phyloP scores from a whole-genome alignment of 2,797 vertebrate species.

The Spinus pinus region DNA sequence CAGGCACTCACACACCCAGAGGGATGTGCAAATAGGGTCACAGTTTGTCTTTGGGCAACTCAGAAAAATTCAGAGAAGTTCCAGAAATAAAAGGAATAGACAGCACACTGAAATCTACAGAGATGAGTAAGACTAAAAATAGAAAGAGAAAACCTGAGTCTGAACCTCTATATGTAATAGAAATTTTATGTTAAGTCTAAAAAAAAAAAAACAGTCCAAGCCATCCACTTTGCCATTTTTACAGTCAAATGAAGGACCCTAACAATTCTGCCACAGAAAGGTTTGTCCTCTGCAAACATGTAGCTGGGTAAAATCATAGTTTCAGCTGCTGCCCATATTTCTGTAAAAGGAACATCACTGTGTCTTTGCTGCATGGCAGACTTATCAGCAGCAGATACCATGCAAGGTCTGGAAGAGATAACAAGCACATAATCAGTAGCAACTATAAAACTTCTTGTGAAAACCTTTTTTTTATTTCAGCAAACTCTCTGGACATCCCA shows the following conservation, averaged over 20 bases:
- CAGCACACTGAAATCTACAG: background rate
- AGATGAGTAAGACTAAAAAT: background rate
- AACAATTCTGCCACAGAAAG: background rate
- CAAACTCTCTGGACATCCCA: slow-evolving; percentile 3
- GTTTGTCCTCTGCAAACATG: background rate
- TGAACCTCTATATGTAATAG: background rate
- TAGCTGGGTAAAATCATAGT: background rate
- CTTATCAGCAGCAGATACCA: background rate
- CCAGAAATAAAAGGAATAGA: background rate
- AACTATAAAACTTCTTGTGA: background rate
- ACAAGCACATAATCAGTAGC: background rate
- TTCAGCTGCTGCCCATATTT: background rate
- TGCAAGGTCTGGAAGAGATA: slow-evolving; percentile 5
- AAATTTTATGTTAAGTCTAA: background rate
- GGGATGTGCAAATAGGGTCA: background rate
- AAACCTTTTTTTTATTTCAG: background rate
- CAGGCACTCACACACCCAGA: background rate
- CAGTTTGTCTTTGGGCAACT: background rate
- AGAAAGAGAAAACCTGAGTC: background rate
- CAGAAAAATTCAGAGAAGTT: background rate
- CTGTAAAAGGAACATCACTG: background rate
- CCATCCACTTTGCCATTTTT: background rate
- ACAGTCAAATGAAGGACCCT: background rate
- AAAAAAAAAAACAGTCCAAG: background rate
- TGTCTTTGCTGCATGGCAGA: background rate